Percentiles rank a stretch among this genome's conserved stretches.
phyloP scores from a whole-genome alignment of 2,113 vertebrate genomes.

The Macquaria australasica region DNA sequence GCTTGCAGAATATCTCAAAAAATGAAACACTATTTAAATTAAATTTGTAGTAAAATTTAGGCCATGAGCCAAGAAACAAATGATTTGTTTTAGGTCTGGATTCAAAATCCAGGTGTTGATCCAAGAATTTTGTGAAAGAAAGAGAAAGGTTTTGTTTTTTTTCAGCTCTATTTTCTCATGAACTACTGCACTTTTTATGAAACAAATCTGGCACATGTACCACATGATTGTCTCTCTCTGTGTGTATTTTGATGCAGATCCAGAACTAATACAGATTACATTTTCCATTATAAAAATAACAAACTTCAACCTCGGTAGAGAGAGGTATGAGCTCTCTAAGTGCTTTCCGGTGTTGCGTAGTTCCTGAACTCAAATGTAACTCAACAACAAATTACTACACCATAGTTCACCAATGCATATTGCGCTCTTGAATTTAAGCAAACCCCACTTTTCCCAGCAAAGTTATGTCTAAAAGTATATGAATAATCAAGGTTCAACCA shows the following conservation, averaged over 20 bases:
- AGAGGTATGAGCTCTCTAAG: background rate
- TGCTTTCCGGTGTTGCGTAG: background rate
- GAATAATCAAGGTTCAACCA: background rate
- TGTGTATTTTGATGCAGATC: conserved; percentile 23
- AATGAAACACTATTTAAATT: background rate
- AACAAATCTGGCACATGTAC: conserved; percentile 1
- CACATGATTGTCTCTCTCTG: background rate
- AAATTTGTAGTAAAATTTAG: background rate
- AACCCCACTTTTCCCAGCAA: background rate
- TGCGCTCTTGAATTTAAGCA: background rate
- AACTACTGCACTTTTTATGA: background rate
- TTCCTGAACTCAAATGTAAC: background rate
- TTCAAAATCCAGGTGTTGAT: conserved; percentile 9
- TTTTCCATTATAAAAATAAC: conserved; percentile 21
- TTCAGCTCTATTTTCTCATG: conserved; percentile 5
- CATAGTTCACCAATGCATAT: background rate
- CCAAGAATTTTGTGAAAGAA: background rate
- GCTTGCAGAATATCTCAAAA: background rate
- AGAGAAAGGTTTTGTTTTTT: background rate
- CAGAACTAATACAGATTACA: conserved; percentile 20
- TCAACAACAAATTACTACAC: background rate
- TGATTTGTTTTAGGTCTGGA: conserved; percentile 16
- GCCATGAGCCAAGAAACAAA: conserved; percentile 19
- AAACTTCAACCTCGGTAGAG: background rate
- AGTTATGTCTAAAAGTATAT: background rate